phyloP scores from a whole-genome alignment of 2,888 invertebrate species.

The Cantharis rufa region DNA sequence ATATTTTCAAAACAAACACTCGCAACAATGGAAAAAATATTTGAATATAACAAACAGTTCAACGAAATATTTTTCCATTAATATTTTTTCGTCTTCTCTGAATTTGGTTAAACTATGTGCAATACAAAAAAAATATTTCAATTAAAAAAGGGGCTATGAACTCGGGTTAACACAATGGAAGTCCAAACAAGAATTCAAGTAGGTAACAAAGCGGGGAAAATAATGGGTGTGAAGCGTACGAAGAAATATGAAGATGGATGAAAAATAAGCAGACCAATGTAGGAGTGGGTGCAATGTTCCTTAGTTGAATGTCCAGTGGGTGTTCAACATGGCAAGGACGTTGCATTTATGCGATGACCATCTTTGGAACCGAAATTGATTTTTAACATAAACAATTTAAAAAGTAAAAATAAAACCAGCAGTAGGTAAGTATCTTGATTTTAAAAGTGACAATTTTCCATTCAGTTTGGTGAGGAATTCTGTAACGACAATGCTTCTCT shows the following conservation, averaged over 20 bases:
- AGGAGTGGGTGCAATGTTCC: not conserved
- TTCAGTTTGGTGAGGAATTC: not conserved
- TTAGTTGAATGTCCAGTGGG: not conserved
- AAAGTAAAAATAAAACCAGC: not conserved
- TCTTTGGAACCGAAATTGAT: not conserved
- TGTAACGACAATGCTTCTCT: not conserved
- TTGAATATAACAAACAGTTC: not conserved
- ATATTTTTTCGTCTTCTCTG: not conserved
- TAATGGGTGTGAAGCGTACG: not conserved
- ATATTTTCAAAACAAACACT: not conserved
- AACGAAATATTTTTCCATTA: not conserved
- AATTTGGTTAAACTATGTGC: not conserved
- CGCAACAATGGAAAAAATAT: not conserved
- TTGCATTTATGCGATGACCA: not conserved
- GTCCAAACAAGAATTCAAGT: not conserved
- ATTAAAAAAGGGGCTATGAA: not conserved
- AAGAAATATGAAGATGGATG: not conserved
- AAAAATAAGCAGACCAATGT: not conserved
- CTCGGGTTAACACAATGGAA: not conserved
- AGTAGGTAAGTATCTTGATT: not conserved
- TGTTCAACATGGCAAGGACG: conserved; percentile 1
- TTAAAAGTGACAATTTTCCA: not conserved
- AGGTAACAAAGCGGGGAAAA: not conserved
- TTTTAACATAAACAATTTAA: not conserved
- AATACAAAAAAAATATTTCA: not conserved